Conservation (phyloP, 2,113 vertebrate genomes). For the Protobothrops mucrosquamatus region DNA sequence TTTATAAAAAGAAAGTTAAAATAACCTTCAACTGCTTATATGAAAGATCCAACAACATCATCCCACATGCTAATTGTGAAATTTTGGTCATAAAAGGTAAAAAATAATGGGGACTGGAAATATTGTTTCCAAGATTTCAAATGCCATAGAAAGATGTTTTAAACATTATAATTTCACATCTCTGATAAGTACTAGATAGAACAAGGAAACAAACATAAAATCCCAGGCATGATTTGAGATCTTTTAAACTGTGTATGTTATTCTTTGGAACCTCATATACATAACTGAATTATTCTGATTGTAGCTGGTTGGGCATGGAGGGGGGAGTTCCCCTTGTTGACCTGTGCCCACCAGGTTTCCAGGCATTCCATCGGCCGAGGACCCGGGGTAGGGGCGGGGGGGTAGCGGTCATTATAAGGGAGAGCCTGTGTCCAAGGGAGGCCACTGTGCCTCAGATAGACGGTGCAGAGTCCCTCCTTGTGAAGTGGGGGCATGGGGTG, state of each 20-base stretch:
- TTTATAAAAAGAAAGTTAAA: neutral
- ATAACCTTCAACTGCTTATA: neutral
- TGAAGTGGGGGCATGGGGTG: no score
- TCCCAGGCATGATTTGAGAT: neutral
- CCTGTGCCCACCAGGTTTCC: no score
- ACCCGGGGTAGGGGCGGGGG: no score
- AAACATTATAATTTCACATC: neutral
- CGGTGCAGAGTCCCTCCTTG: no score
- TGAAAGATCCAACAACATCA: neutral
- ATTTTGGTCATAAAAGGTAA: neutral
- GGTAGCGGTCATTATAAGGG: no score
- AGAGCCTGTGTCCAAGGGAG: no score
- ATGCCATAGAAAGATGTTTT: neutral
- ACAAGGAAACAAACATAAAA: neutral
- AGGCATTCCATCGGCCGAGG: no score
- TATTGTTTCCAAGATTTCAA: neutral
- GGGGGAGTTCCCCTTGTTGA: no score
- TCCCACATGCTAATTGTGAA: neutral
- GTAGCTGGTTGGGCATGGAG: no score
- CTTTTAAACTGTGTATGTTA: neutral
- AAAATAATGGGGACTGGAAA: neutral
- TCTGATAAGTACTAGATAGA: neutral
- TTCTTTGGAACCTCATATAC: neutral
- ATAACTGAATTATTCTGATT: neutral
- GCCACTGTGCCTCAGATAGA: no score